Percentiles rank a stretch among this genome's conserved stretches.
Conservation (phyloP, 2,113 vertebrate genomes). For the Tychaedon coryphoeus region DNA sequence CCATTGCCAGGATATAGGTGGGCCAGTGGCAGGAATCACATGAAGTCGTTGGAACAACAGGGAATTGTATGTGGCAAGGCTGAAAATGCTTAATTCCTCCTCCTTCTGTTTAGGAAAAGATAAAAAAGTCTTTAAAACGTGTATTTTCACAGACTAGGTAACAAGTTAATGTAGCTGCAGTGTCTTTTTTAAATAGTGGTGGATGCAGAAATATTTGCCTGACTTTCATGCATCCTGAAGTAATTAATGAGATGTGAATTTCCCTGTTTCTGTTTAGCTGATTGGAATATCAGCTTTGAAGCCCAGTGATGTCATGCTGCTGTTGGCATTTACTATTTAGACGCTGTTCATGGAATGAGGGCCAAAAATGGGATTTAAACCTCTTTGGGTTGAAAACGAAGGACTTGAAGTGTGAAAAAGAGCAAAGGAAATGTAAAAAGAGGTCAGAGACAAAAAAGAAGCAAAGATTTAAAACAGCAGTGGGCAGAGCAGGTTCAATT, state of each 20-base stretch:
- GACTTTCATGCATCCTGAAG: neutral
- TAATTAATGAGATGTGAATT: neutral
- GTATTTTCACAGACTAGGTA: neutral
- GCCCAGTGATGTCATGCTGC: neutral
- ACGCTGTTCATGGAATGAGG: neutral
- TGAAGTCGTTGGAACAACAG: neutral
- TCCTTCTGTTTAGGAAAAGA: neutral
- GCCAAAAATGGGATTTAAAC: neutral
- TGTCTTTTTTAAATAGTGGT: neutral
- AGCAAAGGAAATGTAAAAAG: neutral
- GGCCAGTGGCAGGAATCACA: neutral
- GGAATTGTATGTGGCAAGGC: neutral
- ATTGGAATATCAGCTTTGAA: neutral
- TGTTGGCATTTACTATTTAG: neutral
- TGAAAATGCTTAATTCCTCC: neutral
- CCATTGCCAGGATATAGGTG: neutral
- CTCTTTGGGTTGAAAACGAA: neutral
- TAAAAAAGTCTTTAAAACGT: neutral
- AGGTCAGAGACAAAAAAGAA: neutral
- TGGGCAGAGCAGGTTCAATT: neutral
- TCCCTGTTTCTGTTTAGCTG: neutral
- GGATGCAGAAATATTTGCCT: neutral
- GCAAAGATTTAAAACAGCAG: neutral
- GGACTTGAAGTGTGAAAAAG: neutral
- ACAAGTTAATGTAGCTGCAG: accelerated